Conservation (phyloP, 2,888 invertebrate species). For the Andricus quercusramuli region DNA sequence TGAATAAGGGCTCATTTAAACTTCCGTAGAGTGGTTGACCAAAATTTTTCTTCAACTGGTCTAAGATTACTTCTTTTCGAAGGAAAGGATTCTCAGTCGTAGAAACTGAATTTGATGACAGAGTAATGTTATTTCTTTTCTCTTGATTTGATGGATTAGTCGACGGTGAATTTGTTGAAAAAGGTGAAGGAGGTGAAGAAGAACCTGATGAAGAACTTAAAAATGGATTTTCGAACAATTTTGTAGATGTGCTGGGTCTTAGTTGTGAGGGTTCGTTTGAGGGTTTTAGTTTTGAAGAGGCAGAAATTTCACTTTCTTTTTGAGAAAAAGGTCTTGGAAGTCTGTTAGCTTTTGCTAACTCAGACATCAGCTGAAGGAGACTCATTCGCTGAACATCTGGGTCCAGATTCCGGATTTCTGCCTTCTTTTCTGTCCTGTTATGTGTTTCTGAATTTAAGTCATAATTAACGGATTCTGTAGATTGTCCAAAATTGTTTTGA, state of each 20-base stretch:
- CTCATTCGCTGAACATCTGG: constrained; percentile 50
- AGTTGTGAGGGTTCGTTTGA: neutral
- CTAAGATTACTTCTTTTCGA: constrained; percentile 52
- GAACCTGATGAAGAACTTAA: neutral
- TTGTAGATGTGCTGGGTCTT: neutral
- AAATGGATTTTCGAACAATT: neutral
- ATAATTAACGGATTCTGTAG: constrained; percentile 21
- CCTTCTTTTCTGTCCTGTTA: constrained; percentile 34
- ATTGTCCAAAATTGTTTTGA: constrained; percentile 30
- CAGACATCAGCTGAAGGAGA: constrained; percentile 61
- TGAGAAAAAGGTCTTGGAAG: constrained; percentile 58
- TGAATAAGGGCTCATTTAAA: neutral
- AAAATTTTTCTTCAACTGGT: constrained; percentile 54
- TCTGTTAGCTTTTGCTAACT: constrained; percentile 60
- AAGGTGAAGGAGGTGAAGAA: neutral
- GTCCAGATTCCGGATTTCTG: constrained; percentile 39
- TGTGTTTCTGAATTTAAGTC: constrained; percentile 41
- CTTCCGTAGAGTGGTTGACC: constrained; percentile 51
- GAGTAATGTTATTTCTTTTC: neutral
- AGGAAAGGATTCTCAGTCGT: neutral
- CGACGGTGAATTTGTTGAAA: neutral
- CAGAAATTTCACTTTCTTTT: constrained; percentile 42
- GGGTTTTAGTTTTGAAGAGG: neutral
- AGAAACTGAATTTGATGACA: neutral
- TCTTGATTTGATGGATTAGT: neutral